Conservation (phyloP, 23 tunicate genomes). For the Halocynthia aurantium region DNA sequence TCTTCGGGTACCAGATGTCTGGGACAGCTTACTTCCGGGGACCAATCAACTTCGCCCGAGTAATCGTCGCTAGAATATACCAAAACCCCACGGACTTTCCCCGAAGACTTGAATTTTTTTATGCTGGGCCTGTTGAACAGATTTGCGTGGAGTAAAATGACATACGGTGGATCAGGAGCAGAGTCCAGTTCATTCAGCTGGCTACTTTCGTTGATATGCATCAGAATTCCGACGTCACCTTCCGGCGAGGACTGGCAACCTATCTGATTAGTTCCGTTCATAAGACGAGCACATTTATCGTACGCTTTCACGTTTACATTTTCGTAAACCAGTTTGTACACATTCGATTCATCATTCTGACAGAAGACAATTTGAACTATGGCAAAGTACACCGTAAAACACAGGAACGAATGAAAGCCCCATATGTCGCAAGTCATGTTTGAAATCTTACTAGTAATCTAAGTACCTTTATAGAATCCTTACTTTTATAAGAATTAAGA, state of each 20-base stretch:
- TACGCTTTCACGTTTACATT: constrained; percentile 32
- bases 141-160: constrained; percentile 38
- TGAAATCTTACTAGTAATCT: no score
- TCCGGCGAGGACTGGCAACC: constrained; percentile 68
- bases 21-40: constrained; percentile 69
- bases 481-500: no score
- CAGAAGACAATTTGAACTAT: neutral
- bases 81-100: constrained; percentile 44
- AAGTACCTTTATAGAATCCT: no score
- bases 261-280: constrained; percentile 67
- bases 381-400: no score
- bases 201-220: constrained; percentile 19
- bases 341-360: constrained; percentile 38
- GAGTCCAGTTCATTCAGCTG: constrained; percentile 4
- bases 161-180: constrained; percentile 4
- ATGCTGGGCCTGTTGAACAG: constrained; percentile 27
- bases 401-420: no score
- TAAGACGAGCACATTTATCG: constrained; percentile 71
- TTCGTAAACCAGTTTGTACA: constrained; percentile 51
- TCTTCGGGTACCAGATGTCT: constrained; percentile 11
- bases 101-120: constrained; percentile 9
- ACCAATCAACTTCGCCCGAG: constrained; percentile 25
- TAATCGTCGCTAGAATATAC: constrained; percentile 47
- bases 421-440: no score
- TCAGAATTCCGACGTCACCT: constrained; percentile 67